A percentile compares a stretch with the other conserved stretches of the same genome.
Evolutionary conservation across 2,888 invertebrate genomes (phyloP).

Genomic region (Cantharis rufa): DNA sequence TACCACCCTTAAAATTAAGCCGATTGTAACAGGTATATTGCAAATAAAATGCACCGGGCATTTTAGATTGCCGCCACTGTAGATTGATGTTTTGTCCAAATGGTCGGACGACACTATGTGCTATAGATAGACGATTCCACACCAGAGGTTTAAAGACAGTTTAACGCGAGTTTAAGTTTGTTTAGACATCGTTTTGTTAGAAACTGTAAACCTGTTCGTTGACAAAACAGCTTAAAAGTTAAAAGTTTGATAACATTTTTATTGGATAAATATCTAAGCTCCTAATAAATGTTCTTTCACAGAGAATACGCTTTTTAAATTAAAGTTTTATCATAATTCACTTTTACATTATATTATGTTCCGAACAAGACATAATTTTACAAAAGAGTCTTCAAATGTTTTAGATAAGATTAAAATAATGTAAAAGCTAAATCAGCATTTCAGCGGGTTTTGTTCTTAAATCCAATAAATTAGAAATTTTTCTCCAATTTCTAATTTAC

Average conservation of each 20-base stretch:
- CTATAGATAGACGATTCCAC: slow-evolving; percentile 20
- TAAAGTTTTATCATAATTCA: neutral
- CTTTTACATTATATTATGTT: neutral
- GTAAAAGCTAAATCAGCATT: neutral
- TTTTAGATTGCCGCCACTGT: no score
- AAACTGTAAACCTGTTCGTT: slow-evolving; percentile 15
- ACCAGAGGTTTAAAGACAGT: slow-evolving; percentile 23
- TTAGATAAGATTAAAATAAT: neutral
- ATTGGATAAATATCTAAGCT: neutral
- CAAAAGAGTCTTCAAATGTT: neutral
- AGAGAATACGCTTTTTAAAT: neutral
- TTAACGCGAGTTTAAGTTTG: slow-evolving; percentile 25
- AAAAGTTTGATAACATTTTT: slow-evolving; percentile 8
- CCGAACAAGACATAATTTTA: neutral
- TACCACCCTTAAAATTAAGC: no score
- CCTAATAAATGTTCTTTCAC: neutral
- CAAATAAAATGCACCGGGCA: no score
- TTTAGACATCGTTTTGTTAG: slow-evolving; percentile 20
- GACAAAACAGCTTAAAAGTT: slow-evolving; percentile 14
- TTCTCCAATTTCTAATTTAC: neutral
- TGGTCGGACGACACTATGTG: slow-evolving; percentile 6
- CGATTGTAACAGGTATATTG: no score
- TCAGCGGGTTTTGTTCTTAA: neutral
- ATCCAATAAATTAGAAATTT: neutral
- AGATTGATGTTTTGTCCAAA: slow-evolving; percentile 20